phyloP scores from a whole-genome alignment of 1,140 invertebrate genomes.

The Drosophila sturtevanti region DNA sequence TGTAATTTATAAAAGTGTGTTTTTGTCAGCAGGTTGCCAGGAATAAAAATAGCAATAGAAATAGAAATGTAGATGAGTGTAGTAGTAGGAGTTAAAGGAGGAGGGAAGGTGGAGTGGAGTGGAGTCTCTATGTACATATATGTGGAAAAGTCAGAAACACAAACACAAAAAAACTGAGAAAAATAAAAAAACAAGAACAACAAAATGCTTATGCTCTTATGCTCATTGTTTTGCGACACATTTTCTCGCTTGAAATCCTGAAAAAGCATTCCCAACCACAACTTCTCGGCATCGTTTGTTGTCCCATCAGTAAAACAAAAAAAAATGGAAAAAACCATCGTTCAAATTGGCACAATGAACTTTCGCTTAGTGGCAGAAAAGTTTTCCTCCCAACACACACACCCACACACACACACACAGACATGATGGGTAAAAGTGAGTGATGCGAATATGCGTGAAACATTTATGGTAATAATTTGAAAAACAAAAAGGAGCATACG shows the following conservation, averaged over 20 bases:
- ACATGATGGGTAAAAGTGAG: neutral
- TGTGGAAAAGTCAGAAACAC: neutral
- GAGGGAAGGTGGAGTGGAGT: no score
- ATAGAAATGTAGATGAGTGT: neutral
- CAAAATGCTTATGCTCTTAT: constrained; percentile 22
- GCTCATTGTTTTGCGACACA: constrained; percentile 65
- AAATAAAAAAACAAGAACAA: constrained; percentile 44
- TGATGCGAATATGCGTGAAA: constrained; percentile 1
- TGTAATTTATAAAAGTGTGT: constrained; percentile 74
- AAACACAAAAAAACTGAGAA: constrained; percentile 10
- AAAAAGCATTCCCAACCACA: neutral
- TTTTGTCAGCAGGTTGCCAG: constrained; percentile 7
- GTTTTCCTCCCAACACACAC: neutral
- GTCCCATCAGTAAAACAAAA: constrained; percentile 17
- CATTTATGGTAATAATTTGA: neutral
- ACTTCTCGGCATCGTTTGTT: neutral
- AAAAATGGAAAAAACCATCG: constrained; percentile 23
- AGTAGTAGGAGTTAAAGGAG: neutral
- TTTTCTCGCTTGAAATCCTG: constrained; percentile 27
- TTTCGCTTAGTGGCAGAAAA: constrained; percentile 27
- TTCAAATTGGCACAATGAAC: constrained; percentile 72
- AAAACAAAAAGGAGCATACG: neutral
- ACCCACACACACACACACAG: neutral
- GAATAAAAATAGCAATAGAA: constrained; percentile 1
- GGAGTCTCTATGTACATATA: no score